phyloP scores from a whole-genome alignment of 2,113 vertebrate genomes.

The Asarcornis scutulata region DNA sequence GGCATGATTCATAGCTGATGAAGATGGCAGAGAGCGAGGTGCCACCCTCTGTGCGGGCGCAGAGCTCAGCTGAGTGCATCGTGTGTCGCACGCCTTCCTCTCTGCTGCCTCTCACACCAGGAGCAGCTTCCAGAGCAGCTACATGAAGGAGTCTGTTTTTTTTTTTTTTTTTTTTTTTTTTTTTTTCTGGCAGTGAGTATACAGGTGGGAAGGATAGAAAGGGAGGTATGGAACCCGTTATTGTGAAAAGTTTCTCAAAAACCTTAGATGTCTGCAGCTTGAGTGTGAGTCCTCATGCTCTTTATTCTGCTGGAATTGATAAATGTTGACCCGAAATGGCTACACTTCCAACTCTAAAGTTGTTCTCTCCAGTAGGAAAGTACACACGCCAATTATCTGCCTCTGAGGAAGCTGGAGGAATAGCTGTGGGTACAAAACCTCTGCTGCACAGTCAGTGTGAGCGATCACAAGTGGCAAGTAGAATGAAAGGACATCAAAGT shows the following conservation, averaged over 20 bases:
- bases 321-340: neutral
- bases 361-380: neutral
- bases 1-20: neutral
- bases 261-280: neutral
- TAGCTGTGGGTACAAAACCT: neutral
- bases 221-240: neutral
- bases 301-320: neutral
- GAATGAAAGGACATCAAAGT: neutral
- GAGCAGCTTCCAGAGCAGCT: neutral
- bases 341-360: neutral
- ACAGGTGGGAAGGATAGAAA: neutral
- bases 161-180: too few species aligned
- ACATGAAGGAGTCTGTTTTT: neutral
- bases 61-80: neutral
- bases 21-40: neutral
- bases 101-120: neutral
- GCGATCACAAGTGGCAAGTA: neutral
- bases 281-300: neutral
- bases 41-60: neutral
- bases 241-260: neutral
- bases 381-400: neutral
- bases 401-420: conserved; percentile 3
- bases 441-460: neutral
- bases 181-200: neutral
- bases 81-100: neutral